Conservation (phyloP, 2,797 vertebrate genomes). For the Acanthiza pusilla region DNA sequence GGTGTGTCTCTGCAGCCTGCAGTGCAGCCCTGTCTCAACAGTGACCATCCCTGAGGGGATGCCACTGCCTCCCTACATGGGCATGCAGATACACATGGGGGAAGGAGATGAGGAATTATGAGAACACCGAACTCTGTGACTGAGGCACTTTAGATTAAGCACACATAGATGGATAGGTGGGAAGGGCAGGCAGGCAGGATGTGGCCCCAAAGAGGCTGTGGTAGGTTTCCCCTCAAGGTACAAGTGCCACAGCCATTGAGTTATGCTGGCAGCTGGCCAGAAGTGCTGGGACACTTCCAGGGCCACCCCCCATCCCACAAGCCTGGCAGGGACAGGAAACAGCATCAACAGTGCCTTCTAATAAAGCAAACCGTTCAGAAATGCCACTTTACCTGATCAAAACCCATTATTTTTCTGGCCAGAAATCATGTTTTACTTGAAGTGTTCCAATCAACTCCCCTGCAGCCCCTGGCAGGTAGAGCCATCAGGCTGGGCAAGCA, state of each 20-base stretch:
- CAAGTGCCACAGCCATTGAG: background rate
- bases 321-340: background rate
- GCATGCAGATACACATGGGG: background rate
- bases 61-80: fast-evolving
- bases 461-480: background rate
- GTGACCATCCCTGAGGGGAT: background rate
- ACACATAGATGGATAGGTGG: background rate
- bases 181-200: background rate
- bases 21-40: background rate
- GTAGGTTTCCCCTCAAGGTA: background rate
- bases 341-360: background rate
- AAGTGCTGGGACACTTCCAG: background rate
- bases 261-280: background rate
- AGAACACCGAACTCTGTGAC: background rate
- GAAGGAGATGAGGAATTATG: background rate
- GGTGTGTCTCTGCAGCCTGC: background rate
- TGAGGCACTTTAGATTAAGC: background rate
- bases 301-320: background rate
- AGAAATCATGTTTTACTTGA: background rate
- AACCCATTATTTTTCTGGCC: background rate
- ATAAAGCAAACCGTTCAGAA: background rate
- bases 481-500: background rate
- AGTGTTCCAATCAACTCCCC: background rate
- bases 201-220: background rate
- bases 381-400: background rate